Conservation (phyloP, 2,113 vertebrate species). For the Lamprologus ornatipinnis region DNA sequence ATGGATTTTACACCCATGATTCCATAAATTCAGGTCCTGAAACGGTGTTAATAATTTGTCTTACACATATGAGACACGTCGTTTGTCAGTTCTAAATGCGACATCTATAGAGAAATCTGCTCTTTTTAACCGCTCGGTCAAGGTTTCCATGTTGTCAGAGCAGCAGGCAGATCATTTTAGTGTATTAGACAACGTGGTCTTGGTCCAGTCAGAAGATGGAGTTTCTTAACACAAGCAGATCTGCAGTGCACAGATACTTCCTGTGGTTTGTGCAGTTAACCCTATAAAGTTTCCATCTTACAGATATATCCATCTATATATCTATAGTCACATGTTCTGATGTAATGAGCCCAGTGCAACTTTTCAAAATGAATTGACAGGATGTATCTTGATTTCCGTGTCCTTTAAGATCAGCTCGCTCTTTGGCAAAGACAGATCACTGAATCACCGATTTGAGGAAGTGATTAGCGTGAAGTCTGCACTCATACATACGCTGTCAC, state of each 20-base stretch:
- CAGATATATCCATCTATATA: background rate
- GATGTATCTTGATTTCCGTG: background rate
- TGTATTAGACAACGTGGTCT: background rate
- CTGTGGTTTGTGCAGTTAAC: constrained; percentile 5
- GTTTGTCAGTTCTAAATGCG: background rate
- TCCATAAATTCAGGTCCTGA: background rate
- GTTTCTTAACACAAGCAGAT: background rate
- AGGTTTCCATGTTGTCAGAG: background rate
- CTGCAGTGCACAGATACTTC: background rate
- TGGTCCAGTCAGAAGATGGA: background rate
- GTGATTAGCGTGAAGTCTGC: background rate
- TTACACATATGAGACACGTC: background rate
- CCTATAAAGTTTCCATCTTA: constrained; percentile 1
- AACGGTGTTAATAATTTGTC: background rate
- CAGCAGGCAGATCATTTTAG: background rate
- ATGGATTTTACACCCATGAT: background rate
- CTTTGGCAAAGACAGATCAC: background rate
- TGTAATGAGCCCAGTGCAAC: background rate
- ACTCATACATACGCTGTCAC: background rate
- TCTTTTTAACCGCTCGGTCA: background rate
- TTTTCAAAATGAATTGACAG: background rate
- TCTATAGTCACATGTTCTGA: background rate
- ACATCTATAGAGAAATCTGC: background rate
- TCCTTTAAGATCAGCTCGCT: background rate
- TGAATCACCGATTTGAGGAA: background rate